Percentiles rank a stretch among this genome's conserved stretches.
Conservation (phyloP, 1,140 invertebrate genomes). For the Drosophila arawakana region DNA sequence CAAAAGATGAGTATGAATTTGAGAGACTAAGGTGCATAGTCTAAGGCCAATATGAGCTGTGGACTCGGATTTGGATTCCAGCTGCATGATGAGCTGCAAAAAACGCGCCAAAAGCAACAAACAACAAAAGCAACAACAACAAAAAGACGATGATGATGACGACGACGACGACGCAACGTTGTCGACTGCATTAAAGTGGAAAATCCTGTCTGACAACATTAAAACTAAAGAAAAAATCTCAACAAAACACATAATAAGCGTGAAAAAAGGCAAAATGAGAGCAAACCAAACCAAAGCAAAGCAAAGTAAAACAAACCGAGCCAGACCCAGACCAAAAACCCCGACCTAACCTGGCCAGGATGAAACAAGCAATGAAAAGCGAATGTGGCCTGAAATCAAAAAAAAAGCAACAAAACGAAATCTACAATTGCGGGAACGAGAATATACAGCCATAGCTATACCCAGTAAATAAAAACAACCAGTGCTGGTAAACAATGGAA, state of each 20-base stretch:
- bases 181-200: conserved; percentile 78
- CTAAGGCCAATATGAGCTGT: conserved; percentile 18
- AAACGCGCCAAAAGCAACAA: conserved; percentile 56
- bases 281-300: conserved; percentile 62
- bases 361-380: conserved; percentile 55
- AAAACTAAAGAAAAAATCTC: conserved; percentile 52
- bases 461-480: neutral
- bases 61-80: conserved; percentile 25
- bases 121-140: conserved; percentile 11
- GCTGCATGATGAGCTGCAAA: conserved; percentile 71
- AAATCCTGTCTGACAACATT: conserved; percentile 81
- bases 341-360: conserved; percentile 21
- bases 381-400: conserved; percentile 43
- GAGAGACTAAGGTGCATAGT: conserved; percentile 13
- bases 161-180: conserved; percentile 12
- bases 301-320: conserved; percentile 38
- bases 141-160: neutral
- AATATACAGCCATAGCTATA: neutral
- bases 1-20: conserved; percentile 1
- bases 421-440: conserved; percentile 10
- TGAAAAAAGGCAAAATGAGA: conserved; percentile 79
- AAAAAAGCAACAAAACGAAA: conserved; percentile 8
- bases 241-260: conserved; percentile 76
- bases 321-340: conserved; percentile 32
- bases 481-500: too few species aligned